Conservation (phyloP, 2,888 invertebrate species). For the Teleogryllus oceanicus region DNA sequence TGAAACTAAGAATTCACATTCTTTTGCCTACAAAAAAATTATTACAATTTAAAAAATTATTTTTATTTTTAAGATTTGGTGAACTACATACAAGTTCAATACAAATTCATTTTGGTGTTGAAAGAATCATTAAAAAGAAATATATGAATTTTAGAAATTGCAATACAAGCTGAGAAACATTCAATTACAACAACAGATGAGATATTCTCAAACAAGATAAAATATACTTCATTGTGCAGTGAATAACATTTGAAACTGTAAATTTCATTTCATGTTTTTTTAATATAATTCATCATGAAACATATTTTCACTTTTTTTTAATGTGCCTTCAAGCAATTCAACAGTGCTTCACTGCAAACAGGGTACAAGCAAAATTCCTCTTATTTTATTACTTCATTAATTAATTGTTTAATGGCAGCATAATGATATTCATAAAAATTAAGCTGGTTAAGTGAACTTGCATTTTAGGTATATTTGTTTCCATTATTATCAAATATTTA, state of each 20-base stretch:
- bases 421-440: background rate
- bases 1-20: too few relatives aligned
- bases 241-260: background rate
- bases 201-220: too few relatives aligned
- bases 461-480: background rate
- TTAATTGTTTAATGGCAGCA: background rate
- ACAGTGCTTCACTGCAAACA: constrained; percentile 10
- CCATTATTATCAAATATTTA: background rate
- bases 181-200: too few relatives aligned
- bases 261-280: background rate
- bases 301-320: background rate
- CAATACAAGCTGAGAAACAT: too few relatives aligned
- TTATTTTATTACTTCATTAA: background rate
- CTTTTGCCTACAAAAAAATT: too few relatives aligned
- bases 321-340: constrained; percentile 5
- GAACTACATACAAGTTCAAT: too few relatives aligned
- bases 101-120: too few relatives aligned
- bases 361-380: background rate
- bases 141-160: too few relatives aligned
- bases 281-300: background rate
- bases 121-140: too few relatives aligned
- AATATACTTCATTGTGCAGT: constrained; percentile 8
- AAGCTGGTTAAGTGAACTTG: background rate
- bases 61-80: too few relatives aligned
- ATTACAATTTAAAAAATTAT: too few relatives aligned